Evolutionary conservation across 1,140 invertebrate species (phyloP), one percentile per base, ranked within the genome.

Genomic region (Notospermus geniculatus): DNA sequence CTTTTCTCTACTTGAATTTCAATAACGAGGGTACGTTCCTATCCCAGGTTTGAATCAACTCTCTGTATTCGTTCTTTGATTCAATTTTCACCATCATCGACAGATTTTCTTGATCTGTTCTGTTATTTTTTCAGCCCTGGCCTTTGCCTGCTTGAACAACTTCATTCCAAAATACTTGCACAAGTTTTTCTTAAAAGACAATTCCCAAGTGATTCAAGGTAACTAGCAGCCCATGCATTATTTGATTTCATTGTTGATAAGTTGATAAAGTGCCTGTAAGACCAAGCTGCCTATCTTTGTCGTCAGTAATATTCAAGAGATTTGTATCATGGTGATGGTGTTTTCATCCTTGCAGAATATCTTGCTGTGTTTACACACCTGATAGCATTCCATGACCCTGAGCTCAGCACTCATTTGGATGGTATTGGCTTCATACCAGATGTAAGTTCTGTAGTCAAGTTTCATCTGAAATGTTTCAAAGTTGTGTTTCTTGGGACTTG

Each of bases 151-250:
- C 80, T 83, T 99, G 1, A 90, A 91, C 30, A 87, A 89, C 1
- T 99, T 99, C 77, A 95, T 99, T 70, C 90, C 92, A 4, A 96
- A 95, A 79, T 99, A 97, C 84, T 84, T 98, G 5, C 89, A 97
- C 77, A 94, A 95, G 76, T 98, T 99, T 79, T 99, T 99, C 79
- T 81, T 98, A n/a, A 96, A 96, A 78, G 97, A 99, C 80, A 99
- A 99, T 78, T 95, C 95, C 52, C 86, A 88, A 19, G 88, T 98
- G 0, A 98, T 99, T 63, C 94, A 97, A 83, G 84, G 84, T 84
- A 72, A 59, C 53, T 53, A 11, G 13, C 17, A 25, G 4, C 1
- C n/a, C 46, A 5, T 27, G 46, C n/a, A 7, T 19, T n/a, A 9
- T 50, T 50, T 27, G 46, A 36, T 36, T 7, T 15, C 32, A 36